Evolutionary conservation across 2,797 vertebrate genomes (phyloP).

Genomic region (Gymnocypris eckloni): DNA sequence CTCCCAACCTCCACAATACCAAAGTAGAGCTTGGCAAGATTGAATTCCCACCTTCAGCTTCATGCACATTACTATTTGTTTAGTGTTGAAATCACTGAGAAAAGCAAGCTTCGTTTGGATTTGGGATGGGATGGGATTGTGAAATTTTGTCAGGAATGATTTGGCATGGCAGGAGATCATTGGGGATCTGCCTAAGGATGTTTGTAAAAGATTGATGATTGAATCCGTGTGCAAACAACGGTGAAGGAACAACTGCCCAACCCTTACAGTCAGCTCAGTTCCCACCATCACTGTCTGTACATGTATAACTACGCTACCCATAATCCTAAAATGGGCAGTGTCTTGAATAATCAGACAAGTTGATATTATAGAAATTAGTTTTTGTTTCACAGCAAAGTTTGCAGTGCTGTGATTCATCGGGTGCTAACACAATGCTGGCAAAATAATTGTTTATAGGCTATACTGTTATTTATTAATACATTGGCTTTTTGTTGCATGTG

Average conservation of each 20-base stretch:
- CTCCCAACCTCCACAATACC: not conserved
- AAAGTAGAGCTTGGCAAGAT: constrained; percentile 1
- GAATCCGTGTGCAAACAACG: constrained; percentile 47
- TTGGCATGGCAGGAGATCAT: not conserved
- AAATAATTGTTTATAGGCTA: not conserved
- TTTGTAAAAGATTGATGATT: constrained; percentile 55
- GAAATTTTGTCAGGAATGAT: constrained; percentile 20
- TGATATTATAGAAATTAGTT: not conserved
- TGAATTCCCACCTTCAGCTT: constrained; percentile 1
- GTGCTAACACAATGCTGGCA: not conserved
- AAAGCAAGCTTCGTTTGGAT: not conserved
- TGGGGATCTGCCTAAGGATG: constrained; percentile 47
- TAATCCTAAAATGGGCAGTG: not conserved
- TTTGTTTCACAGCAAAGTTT: not conserved
- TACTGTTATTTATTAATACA: not conserved
- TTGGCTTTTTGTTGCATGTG: not conserved
- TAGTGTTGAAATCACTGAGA: constrained; percentile 20
- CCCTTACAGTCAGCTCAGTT: constrained; percentile 15
- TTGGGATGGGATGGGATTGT: not conserved
- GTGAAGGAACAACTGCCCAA: not conserved
- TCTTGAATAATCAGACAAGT: not conserved
- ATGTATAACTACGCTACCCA: not conserved
- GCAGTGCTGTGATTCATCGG: not conserved
- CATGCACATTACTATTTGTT: constrained; percentile 2
- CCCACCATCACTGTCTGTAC: not conserved